phyloP scores from a whole-genome alignment of 2,113 vertebrate species.

The Mus spicilegus region DNA sequence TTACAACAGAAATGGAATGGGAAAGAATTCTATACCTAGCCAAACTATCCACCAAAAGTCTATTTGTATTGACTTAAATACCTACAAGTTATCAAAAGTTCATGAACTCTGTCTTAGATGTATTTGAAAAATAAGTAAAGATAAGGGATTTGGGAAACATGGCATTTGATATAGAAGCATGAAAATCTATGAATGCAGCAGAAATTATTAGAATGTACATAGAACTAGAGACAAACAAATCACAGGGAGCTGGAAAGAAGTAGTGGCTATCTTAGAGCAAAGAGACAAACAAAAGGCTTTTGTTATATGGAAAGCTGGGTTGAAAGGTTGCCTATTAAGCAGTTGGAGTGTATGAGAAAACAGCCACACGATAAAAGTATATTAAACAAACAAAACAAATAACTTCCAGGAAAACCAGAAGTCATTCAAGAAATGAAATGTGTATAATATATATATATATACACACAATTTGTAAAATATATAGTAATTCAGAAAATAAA shows the following conservation, averaged over 20 bases:
- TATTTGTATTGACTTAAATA: not conserved
- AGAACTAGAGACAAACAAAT: not conserved
- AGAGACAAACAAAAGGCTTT: not conserved
- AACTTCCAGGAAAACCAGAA: conserved; percentile 3
- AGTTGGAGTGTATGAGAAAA: not conserved
- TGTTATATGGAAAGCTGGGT: not conserved
- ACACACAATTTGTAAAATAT: conserved; percentile 6
- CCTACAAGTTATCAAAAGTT: not conserved
- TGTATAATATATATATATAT: not conserved
- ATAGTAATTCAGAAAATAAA: conserved; percentile 8
- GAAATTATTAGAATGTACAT: not conserved
- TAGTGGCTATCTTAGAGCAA: not conserved
- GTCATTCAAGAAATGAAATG: not conserved
- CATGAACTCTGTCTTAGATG: not conserved
- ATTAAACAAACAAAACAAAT: not conserved
- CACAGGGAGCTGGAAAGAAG: not conserved
- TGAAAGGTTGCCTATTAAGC: not conserved
- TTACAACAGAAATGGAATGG: not conserved
- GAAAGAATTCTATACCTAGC: conserved; percentile 30
- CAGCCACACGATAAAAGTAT: not conserved
- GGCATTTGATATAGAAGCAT: not conserved
- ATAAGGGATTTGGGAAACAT: not conserved
- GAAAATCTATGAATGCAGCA: not conserved
- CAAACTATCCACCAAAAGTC: not conserved
- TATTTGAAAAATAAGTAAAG: not conserved